These are phyloP conservation scores for Tetraodon nigroviridis DNA, from an alignment of 2,113 vertebrate species.

Conservation along the genomic window DNA sequence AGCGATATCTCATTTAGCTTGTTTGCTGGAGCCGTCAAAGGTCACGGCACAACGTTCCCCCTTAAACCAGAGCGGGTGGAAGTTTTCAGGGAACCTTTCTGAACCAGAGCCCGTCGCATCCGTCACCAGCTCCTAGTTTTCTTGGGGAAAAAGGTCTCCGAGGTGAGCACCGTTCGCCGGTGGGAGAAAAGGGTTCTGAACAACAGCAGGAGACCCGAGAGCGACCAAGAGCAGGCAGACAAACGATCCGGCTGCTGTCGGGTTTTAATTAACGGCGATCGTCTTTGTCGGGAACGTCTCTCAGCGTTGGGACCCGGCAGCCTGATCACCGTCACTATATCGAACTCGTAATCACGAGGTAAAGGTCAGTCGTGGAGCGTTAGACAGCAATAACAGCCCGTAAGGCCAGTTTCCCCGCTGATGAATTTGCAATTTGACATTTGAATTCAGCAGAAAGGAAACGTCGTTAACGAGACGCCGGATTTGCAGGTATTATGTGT, in stretches of 20 bases:
- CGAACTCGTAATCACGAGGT: no score
- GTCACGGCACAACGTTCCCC: no score
- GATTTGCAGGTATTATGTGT: no score
- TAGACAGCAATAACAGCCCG: not conserved
- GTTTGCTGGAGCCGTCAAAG: no score
- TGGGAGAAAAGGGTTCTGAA: no score
- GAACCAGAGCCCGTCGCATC: not conserved
- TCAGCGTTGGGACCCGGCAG: not conserved
- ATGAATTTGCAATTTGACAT: constrained; percentile 12
- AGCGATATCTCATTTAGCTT: no score
- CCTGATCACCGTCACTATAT: constrained; percentile 2
- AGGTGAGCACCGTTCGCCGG: not conserved
- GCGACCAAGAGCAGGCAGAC: not conserved
- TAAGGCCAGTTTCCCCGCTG: not conserved
- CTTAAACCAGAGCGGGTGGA: no score
- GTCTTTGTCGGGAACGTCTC: constrained; percentile 1
- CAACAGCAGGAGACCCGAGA: not conserved
- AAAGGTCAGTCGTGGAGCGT: not conserved
- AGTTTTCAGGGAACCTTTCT: not conserved
- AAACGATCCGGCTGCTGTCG: constrained; percentile 8
- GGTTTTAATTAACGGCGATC: constrained; percentile 21
- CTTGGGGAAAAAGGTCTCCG: not conserved
- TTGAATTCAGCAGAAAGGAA: not conserved
- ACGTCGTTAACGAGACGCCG: not conserved
- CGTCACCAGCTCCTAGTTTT: not conserved